Evolutionary conservation across 2,113 vertebrate species (phyloP), one percentile per base, ranked within the genome.

Genomic region (Suricata suricatta): DNA sequence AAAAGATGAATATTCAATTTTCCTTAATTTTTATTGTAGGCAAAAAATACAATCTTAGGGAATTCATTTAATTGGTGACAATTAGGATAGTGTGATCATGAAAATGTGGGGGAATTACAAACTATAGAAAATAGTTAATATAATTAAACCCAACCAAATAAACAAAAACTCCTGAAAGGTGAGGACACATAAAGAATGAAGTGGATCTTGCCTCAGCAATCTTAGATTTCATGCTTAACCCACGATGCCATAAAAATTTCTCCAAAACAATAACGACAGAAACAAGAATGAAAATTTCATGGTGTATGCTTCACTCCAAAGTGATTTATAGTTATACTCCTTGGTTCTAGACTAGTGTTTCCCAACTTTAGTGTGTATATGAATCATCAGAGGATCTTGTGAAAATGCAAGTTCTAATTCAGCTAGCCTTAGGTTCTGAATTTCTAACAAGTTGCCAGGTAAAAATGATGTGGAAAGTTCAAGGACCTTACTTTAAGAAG

Each of bases 271-370:
- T 38, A 90, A 63, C 79, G 77, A 57, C 5, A 96, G 87, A 81
- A 77, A 54, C 4, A 79, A 87, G 15, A 92, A 79, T 68, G 27
- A 71, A 85, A 71, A 90, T 76, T 50, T 57, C 7, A 52, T 72
- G 81, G 23, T 66, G 94, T 66, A 14, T n/a, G 64, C 21, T 91
- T 77, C 91, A 86, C 66, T 94, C 50, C 81, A 54, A 95, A 83
- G 52, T 74, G 72, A 64, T 35, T 77, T 54, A 35, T 47, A 79
- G 15, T 25, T 31, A n/a, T 16, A 63, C 16, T 38, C 31, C 16
- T 94, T 74, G 33, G 68, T 95, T 89, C 41, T 25, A 81, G 72
- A 35, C 3, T 25, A n/a, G 2, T 44, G 57, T 85, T 88, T 94
- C 23, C 15, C 44, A 71, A 88, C 83, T 44, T 92, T 1, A 10